Evolutionary conservation across 2,113 vertebrate genomes (phyloP), one percentile per base, ranked within the genome.

Genomic region (Istiophorus platypterus): DNA sequence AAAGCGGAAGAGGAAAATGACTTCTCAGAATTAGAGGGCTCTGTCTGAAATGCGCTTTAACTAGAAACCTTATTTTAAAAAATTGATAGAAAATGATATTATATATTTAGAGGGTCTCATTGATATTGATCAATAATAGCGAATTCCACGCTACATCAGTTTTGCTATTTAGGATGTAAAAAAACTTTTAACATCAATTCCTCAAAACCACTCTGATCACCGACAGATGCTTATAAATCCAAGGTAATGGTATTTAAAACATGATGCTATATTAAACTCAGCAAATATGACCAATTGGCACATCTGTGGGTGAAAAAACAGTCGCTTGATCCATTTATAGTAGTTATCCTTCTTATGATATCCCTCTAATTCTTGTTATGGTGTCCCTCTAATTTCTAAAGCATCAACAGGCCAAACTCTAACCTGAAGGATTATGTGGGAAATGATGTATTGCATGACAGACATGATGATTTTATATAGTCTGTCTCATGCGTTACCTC

Each of bases 401-500:
- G 26, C 11, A 47, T 31, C 12, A 41, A 20, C 29, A 42, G 49
- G 61, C 20, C 7, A 42, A 9, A 63, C 14, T 56, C 34, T 52
- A 54, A 64, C 14, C 8, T 22, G 2, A n/a, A 37, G 29, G 13
- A 15, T 5, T 24, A 39, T 17, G 4, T 22, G 24, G 8, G 2
- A 70, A 39, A 56, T 24, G 1, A 20, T 4, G 10, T 31, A 59
- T 59, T 66, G 26, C 20, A 45, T 56, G 17, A 34, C 47, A 47
- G 54, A 56, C 4, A 3, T 13, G 0, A 26, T 29, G 4, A 13
- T 1, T 59, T 54, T 29, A 34, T n/a, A 10, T 39, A 39, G 13
- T 49, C 22, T 24, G 1, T 42, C 4, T 64, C 27, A 8, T 14
- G 41, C 56, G 24, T 27, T 5, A 27, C 70, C 93, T 90, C 84